Percentiles rank a stretch among this genome's conserved stretches.
phyloP scores from a whole-genome alignment of 2,888 invertebrate genomes.

The Limenitis camilla region DNA sequence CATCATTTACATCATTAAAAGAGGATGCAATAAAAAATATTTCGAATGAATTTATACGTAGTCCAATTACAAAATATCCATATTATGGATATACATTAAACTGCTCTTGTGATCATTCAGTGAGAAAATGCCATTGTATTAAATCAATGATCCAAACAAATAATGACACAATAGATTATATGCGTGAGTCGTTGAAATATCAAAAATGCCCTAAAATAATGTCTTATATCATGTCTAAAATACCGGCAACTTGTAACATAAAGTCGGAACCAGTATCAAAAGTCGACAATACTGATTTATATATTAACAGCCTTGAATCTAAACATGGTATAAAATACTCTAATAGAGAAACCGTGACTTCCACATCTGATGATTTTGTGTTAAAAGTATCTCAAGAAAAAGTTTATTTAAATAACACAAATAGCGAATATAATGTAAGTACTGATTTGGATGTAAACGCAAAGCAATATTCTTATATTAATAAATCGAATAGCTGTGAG shows the following conservation, averaged over 20 bases:
- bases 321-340: neutral
- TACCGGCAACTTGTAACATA: conserved; percentile 15
- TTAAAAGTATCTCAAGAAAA: conserved; percentile 34
- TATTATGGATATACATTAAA: conserved; percentile 50
- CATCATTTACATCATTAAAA: neutral
- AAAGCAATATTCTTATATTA: conserved; percentile 17
- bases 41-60: neutral
- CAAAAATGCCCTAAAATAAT: conserved; percentile 29
- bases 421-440: conserved; percentile 31
- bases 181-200: conserved; percentile 38
- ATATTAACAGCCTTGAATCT: neutral
- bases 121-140: conserved; percentile 43
- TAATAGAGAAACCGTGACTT: conserved; percentile 12
- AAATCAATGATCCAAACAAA: conserved; percentile 39
- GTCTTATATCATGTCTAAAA: conserved; percentile 44
- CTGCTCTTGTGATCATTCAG: conserved; percentile 40
- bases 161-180: conserved; percentile 33
- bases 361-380: conserved; percentile 28
- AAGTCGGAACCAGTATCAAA: conserved; percentile 16
- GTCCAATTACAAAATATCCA: conserved; percentile 20
- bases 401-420: conserved; percentile 26
- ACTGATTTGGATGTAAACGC: conserved; percentile 18
- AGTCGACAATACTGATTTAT: neutral
- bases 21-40: neutral
- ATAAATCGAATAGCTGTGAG: conserved; percentile 2